These are phyloP conservation scores for Dendroctonus valens DNA, from an alignment of 1,140 invertebrate species.

Conservation along the genomic window DNA sequence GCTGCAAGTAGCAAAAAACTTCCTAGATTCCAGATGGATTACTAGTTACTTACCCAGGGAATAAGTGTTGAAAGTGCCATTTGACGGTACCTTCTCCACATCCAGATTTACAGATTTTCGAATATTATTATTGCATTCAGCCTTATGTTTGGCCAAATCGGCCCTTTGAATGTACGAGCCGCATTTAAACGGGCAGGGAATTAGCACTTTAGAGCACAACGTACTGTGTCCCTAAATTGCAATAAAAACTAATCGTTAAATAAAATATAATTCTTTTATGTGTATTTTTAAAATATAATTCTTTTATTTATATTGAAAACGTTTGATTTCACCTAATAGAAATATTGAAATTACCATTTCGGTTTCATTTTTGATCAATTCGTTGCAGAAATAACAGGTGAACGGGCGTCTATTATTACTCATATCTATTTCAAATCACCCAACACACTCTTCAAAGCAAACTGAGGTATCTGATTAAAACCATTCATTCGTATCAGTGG, in stretches of 20 bases:
- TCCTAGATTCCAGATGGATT: too few species aligned
- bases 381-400: slow-evolving; percentile 35
- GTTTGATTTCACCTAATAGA: too few species aligned
- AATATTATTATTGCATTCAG: slow-evolving; percentile 54
- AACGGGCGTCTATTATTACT: slow-evolving; percentile 17
- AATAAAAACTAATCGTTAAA: not conserved
- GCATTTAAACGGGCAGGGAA: slow-evolving; percentile 65
- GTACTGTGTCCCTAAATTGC: slow-evolving; percentile 59
- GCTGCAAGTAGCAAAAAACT: too few species aligned
- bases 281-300: too few species aligned
- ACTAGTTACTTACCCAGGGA: slow-evolving; percentile 13
- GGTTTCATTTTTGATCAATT: slow-evolving; percentile 33
- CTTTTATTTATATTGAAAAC: not conserved
- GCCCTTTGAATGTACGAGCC: slow-evolving; percentile 65
- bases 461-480: slow-evolving; percentile 11
- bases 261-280: not conserved
- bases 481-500: slow-evolving; percentile 1
- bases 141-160: slow-evolving; percentile 57
- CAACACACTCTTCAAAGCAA: slow-evolving; percentile 4
- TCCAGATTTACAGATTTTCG: slow-evolving; percentile 14
- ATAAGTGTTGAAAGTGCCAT: not conserved
- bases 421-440: slow-evolving; percentile 8
- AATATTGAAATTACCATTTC: slow-evolving; percentile 19
- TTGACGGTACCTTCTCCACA: not conserved
- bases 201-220: slow-evolving; percentile 65